A percentile compares a stretch with the other conserved stretches of the same genome.
phyloP scores from a whole-genome alignment of 2,797 vertebrate genomes.

The Manis javanica region DNA sequence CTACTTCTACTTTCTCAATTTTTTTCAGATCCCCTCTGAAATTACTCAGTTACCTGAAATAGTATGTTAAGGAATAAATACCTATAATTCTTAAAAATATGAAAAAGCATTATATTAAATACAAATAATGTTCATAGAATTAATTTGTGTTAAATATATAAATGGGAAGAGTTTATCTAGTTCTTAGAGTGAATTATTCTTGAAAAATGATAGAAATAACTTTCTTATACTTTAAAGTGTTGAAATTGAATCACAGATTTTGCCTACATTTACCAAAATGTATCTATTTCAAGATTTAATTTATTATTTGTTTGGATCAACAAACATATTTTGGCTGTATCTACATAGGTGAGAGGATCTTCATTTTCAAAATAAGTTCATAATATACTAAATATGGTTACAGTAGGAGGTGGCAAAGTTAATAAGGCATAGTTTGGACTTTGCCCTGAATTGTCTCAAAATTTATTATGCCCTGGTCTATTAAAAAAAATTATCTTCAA shows the following conservation, averaged over 20 bases:
- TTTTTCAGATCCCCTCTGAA: neutral
- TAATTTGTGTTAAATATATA: neutral
- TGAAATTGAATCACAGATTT: neutral
- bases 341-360: neutral
- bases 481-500: neutral
- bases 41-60: neutral
- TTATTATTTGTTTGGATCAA: neutral
- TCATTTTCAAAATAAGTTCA: neutral
- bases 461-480: neutral
- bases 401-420: neutral
- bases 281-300: neutral
- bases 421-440: neutral
- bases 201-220: neutral
- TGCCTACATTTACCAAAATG: neutral
- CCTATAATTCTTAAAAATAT: neutral
- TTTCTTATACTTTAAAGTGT: neutral
- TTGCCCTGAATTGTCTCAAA: neutral
- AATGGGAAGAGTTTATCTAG: neutral
- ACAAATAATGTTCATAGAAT: neutral
- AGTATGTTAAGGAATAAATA: neutral
- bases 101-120: neutral
- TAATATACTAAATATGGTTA: neutral
- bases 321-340: neutral
- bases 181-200: neutral
- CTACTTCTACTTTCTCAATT: neutral